Evolutionary conservation across 2,113 vertebrate species (phyloP), one percentile per base, ranked within the genome.

Genomic region (Microtus montanus): DNA sequence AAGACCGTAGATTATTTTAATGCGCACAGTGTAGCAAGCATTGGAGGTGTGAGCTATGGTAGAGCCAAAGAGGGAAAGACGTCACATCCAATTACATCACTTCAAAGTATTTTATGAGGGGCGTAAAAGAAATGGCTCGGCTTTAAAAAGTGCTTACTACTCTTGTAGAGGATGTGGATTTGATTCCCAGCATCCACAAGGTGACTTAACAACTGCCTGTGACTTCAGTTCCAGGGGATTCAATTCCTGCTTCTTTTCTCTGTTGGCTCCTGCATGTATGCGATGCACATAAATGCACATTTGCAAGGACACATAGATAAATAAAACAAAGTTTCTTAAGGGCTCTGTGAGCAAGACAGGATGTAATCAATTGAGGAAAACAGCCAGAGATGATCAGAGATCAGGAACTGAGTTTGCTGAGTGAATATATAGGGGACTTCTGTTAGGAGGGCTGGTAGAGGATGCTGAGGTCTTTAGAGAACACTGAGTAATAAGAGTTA

Each of bases 1-100:
- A 79, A 92, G 35, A 63, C 58, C 12, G 74, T 71, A 87, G 79
- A 74, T 5, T 20, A 15, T 91, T 79, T 90, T 64, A 94, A 84
- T 70, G 9, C 17, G 75, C 0, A 14, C 28, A 75, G 22, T 74
- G 35, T 90, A 33, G 49, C 20, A 92, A 47, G 61, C 12, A 20
- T 78, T 26, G 5, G 24, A 38, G 52, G 30, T 73, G 64, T 80
- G 33, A 91, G 90, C n/a, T 15, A 52, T 38, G 15, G 2, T 54
- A 5, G 66, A 2, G 4, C 44, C 38, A 80, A 68, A 79, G 24
- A 88, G 12, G 14, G 10, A 38, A 19, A n/a, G 11, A 73, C 35
- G 12, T 54, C 47, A 54, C 11, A 79, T 12, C 24, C 47, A 71
- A 38, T 84, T 78, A 79, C 19, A 17, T 26, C 11, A 75, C 73